These are phyloP conservation scores for Prunella strophiata DNA, from an alignment of 2,797 vertebrate genomes.

Conservation along the genomic window DNA sequence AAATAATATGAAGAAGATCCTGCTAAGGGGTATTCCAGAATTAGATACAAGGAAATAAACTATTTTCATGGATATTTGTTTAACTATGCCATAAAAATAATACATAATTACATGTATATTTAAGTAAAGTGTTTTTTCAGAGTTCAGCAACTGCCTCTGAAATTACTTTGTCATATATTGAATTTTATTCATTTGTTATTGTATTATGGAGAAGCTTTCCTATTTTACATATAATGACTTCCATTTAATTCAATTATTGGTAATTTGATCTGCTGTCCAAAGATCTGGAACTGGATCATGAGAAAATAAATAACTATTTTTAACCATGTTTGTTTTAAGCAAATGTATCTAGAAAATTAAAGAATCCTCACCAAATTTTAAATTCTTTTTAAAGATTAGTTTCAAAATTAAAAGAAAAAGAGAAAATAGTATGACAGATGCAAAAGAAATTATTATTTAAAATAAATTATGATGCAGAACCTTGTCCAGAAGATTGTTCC, in stretches of 20 bases:
- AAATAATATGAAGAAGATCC: neutral
- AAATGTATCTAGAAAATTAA: neutral
- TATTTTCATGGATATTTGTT: neutral
- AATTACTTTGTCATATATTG: neutral
- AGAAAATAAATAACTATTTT: neutral
- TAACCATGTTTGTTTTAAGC: neutral
- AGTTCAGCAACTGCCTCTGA: neutral
- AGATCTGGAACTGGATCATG: neutral
- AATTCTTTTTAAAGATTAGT: neutral
- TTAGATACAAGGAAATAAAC: neutral
- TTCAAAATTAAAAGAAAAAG: neutral
- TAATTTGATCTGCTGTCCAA: neutral
- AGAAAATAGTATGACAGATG: neutral
- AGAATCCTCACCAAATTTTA: neutral
- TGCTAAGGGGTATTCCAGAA: neutral
- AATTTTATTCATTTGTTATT: constrained; percentile 31
- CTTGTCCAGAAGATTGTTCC: neutral
- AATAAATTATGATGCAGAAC: neutral
- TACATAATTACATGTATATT: neutral
- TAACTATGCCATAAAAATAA: neutral
- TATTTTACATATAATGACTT: constrained; percentile 16
- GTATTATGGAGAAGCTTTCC: neutral
- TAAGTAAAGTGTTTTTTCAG: neutral
- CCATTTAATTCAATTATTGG: constrained; percentile 3
- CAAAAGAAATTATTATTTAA: neutral